A percentile compares a stretch with the other conserved stretches of the same genome.
phyloP scores from a whole-genome alignment of 2,113 vertebrate species.

The Okapia johnstoni region DNA sequence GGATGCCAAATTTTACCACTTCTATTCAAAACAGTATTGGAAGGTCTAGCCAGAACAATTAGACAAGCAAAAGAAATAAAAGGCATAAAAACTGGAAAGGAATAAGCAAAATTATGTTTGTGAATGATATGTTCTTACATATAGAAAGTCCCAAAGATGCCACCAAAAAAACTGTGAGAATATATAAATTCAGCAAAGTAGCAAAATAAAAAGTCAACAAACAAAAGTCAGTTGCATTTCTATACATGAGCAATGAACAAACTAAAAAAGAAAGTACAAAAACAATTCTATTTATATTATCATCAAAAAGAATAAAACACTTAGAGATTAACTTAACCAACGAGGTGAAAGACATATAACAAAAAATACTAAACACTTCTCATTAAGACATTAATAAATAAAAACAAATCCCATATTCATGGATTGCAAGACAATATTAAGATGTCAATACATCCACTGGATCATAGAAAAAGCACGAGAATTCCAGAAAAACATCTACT shows the following conservation, averaged over 20 bases:
- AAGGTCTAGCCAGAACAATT: background rate
- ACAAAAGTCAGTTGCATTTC: background rate
- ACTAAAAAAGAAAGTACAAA: background rate
- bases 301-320: background rate
- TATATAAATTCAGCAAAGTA: background rate
- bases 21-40: background rate
- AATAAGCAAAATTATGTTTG: background rate
- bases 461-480: background rate
- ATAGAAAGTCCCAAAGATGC: background rate
- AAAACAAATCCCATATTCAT: background rate
- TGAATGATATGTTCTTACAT: background rate
- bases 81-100: background rate
- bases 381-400: background rate
- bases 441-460: background rate
- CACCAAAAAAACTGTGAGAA: background rate
- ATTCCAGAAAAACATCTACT: background rate
- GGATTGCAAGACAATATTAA: background rate
- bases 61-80: background rate
- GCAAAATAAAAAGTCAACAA: background rate
- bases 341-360: background rate
- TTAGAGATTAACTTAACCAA: background rate
- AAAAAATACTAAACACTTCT: background rate
- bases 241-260: background rate
- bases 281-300: background rate
- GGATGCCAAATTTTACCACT: background rate